These are phyloP conservation scores for Entomobrya multifasciata DNA, from an alignment of 2,888 invertebrate species.

Conservation along the genomic window DNA sequence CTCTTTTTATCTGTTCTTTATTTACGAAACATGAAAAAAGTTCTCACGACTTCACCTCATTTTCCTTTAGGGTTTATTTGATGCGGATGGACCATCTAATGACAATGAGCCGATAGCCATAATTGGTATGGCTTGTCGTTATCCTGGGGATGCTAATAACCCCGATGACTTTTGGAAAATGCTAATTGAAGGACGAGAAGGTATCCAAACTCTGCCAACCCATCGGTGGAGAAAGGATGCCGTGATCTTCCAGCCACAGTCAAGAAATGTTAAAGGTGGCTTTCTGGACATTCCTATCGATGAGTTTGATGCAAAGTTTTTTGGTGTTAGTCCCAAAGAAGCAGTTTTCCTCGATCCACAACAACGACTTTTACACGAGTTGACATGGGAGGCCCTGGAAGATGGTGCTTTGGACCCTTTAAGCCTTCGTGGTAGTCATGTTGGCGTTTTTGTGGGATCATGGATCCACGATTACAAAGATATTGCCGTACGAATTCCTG, in stretches of 20 bases:
- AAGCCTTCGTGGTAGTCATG: slow-evolving; percentile 6
- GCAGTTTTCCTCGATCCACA: slow-evolving; percentile 46
- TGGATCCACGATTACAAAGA: slow-evolving; percentile 58
- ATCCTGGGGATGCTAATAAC: slow-evolving; percentile 22
- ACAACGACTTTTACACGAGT: slow-evolving; percentile 47
- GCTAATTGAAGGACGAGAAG: slow-evolving; percentile 33
- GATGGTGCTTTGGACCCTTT: slow-evolving; percentile 36
- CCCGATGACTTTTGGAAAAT: neutral
- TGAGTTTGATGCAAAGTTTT: slow-evolving; percentile 49
- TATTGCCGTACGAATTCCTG: neutral
- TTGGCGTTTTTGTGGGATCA: slow-evolving; percentile 47
- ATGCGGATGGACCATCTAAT: neutral
- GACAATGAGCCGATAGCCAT: slow-evolving; percentile 29
- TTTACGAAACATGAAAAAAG: neutral
- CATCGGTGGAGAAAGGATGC: slow-evolving; percentile 16
- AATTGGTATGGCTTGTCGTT: slow-evolving; percentile 30
- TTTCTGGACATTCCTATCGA: slow-evolving; percentile 41
- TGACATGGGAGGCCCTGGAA: slow-evolving; percentile 44
- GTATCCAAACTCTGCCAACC: neutral
- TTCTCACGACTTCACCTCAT: too few species aligned
- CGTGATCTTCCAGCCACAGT: neutral
- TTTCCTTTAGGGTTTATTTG: neutral
- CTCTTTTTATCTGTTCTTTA: neutral
- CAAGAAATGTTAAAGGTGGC: slow-evolving; percentile 7
- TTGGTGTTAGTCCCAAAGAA: slow-evolving; percentile 33